Evolutionary conservation across 2,797 vertebrate species (phyloP).

Genomic region (Danio tinwini): DNA sequence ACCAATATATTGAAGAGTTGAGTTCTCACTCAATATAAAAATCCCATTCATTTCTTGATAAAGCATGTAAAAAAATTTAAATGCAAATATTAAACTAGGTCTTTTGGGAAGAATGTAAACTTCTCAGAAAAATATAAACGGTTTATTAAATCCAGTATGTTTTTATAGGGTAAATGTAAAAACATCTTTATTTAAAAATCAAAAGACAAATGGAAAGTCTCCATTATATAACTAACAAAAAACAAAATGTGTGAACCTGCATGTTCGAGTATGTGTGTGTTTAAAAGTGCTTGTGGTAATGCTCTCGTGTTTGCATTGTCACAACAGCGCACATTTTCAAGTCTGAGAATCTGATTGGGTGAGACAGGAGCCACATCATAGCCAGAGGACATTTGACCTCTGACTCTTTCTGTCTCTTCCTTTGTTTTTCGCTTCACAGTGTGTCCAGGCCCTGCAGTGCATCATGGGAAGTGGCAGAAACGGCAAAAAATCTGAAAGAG

Average conservation of each 20-base stretch:
- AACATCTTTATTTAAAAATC: background rate
- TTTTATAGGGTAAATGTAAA: background rate
- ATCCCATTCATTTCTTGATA: no score
- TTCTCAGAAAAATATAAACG: no score
- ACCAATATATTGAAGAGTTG: no score
- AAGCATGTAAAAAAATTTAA: no score
- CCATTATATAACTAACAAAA: background rate
- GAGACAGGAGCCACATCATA: constrained; percentile 44
- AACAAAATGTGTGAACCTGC: constrained; percentile 3
- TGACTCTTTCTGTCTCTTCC: constrained; percentile 28
- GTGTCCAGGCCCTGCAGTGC: constrained; percentile 64
- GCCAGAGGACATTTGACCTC: constrained; percentile 41
- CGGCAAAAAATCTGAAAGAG: constrained; percentile 45
- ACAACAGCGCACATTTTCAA: constrained; percentile 30
- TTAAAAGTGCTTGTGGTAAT: constrained; percentile 5
- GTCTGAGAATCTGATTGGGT: constrained; percentile 37
- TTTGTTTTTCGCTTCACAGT: constrained; percentile 23
- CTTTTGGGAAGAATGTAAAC: no score
- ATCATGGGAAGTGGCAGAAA: constrained; percentile 66
- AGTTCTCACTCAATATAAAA: no score
- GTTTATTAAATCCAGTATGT: background rate
- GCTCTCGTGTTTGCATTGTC: constrained; percentile 30
- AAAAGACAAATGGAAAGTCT: background rate
- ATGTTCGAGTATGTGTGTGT: constrained; percentile 13
- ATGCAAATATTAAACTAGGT: no score